phyloP scores from a whole-genome alignment of 2,888 invertebrate species.

The Drosophila subsilvestris region DNA sequence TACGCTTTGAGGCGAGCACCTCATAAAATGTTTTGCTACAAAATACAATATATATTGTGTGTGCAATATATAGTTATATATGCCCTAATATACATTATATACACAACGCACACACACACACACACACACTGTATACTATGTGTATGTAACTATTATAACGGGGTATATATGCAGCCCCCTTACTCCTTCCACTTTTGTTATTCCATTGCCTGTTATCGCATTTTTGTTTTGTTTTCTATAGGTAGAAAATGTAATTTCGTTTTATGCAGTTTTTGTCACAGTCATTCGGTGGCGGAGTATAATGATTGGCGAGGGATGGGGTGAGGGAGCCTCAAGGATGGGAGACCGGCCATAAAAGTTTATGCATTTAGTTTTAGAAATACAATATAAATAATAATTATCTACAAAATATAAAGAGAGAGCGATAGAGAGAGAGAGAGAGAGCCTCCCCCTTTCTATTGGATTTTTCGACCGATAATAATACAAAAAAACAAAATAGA shows the following conservation, averaged over 20 bases:
- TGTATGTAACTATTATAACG: constrained; percentile 22
- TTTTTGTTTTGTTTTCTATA: constrained; percentile 35
- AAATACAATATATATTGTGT: constrained; percentile 61
- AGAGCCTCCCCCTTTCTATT: constrained; percentile 52
- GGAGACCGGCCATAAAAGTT: constrained; percentile 67
- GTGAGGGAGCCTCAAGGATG: not conserved
- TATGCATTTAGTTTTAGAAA: constrained; percentile 78
- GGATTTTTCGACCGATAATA: constrained; percentile 42
- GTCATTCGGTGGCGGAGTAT: constrained; percentile 15
- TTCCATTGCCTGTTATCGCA: constrained; percentile 45
- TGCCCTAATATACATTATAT: constrained; percentile 42
- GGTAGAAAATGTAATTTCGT: constrained; percentile 72
- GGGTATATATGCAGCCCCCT: constrained; percentile 22
- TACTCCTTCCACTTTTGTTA: constrained; percentile 6
- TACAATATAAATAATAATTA: constrained; percentile 81
- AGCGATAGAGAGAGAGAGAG: not conserved
- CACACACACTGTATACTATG: constrained; percentile 9
- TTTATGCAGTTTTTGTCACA: constrained; percentile 69
- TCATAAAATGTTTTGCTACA: constrained; percentile 52
- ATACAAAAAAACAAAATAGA: constrained; percentile 2
- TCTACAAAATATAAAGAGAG: constrained; percentile 34
- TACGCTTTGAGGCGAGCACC: constrained; percentile 29
- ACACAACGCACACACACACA: constrained; percentile 14
- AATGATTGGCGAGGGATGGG: constrained; percentile 9
- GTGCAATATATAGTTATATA: constrained; percentile 55